Conservation (phyloP, 2,113 vertebrate genomes). For the Anarhynchus alexandrinus region DNA sequence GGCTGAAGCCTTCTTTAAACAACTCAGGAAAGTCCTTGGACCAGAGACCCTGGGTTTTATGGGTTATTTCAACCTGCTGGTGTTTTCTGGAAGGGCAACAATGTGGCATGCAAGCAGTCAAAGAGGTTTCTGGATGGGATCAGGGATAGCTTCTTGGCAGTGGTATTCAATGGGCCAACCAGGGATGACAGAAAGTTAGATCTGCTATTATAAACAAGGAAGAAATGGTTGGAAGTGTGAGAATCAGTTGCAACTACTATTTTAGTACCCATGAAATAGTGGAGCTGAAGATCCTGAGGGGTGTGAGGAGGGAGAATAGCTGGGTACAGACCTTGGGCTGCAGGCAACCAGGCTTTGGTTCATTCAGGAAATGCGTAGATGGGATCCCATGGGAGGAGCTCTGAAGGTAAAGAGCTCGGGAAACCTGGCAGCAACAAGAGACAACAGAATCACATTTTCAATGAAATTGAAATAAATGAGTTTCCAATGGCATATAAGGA, state of each 20-base stretch:
- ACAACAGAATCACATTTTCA: background rate
- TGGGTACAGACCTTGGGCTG: rapidly evolving
- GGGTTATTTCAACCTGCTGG: background rate
- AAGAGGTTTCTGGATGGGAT: background rate
- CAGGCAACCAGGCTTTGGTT: background rate
- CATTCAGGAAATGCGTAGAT: background rate
- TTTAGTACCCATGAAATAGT: background rate
- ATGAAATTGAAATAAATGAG: background rate
- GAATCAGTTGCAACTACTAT: background rate
- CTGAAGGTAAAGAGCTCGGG: background rate
- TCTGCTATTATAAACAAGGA: background rate
- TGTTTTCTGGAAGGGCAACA: background rate
- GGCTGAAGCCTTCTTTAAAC: background rate
- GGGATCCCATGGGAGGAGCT: background rate
- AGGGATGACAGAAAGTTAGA: background rate
- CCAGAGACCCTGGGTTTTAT: background rate
- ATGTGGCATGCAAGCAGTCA: background rate
- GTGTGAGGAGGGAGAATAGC: background rate
- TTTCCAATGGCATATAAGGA: background rate
- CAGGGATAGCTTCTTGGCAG: background rate
- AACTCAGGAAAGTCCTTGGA: background rate
- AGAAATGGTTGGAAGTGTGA: background rate
- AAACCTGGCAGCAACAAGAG: background rate
- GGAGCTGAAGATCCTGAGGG: background rate
- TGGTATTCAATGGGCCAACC: background rate